phyloP scores from a whole-genome alignment of 92 coral and sea anemone species.

The Montipora capitata region DNA sequence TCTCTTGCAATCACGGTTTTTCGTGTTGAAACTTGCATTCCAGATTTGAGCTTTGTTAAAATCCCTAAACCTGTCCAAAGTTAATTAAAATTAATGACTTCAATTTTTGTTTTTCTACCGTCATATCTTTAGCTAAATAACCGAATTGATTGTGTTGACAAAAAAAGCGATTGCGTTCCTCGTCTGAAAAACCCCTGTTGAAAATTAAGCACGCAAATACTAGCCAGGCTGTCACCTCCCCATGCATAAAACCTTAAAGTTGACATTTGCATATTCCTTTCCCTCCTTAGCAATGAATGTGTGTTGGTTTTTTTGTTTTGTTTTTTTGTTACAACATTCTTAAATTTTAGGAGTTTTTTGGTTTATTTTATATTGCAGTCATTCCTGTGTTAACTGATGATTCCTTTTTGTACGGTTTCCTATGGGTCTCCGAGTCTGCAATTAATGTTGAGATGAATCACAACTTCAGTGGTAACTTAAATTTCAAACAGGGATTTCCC shows the following conservation, averaged over 20 bases:
- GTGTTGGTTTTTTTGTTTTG: no score
- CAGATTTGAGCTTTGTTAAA: constrained; percentile 12
- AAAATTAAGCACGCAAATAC: background rate
- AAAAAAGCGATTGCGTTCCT: background rate
- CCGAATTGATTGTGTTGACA: background rate
- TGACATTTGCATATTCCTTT: background rate
- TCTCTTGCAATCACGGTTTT: background rate
- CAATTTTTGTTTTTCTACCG: background rate
- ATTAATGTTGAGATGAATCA: background rate
- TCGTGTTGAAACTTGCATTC: constrained; percentile 30
- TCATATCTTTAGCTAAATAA: background rate
- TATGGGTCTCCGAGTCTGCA: no score
- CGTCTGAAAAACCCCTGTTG: constrained; percentile 19
- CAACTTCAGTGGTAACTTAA: no score
- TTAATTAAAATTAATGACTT: constrained; percentile 49
- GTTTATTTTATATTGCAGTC: no score
- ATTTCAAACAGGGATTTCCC: no score
- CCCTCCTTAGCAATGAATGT: background rate
- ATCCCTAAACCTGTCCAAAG: constrained; percentile 36
- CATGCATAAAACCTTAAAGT: background rate
- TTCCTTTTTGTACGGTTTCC: no score
- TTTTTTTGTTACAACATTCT: no score
- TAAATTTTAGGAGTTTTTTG: no score
- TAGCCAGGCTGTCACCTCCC: background rate
- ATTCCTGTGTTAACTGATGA: no score